Evolutionary conservation across 1,140 invertebrate genomes (phyloP).

Genomic region (Drosophila carrolli): DNA sequence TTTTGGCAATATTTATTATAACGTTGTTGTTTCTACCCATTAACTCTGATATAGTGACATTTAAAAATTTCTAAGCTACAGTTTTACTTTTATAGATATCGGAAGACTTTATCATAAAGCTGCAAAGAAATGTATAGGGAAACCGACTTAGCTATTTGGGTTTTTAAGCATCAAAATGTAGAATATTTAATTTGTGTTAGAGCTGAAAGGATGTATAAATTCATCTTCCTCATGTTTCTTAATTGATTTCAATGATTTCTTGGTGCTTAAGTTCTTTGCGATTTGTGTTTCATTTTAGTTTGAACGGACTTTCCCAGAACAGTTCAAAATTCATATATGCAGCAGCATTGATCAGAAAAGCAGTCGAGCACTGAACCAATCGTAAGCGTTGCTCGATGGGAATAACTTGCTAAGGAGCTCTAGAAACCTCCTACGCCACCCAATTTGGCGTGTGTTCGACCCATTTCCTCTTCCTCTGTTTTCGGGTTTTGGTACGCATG

Average conservation of each 20-base stretch:
- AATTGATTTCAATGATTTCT: neutral
- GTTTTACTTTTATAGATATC: no score
- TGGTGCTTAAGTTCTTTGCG: neutral
- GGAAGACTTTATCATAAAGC: no score
- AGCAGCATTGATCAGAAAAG: conserved; percentile 19
- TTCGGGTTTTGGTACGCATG: conserved; percentile 54
- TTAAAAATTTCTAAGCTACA: no score
- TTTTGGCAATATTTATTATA: no score
- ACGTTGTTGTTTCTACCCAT: no score
- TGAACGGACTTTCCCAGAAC: neutral
- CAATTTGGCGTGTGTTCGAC: neutral
- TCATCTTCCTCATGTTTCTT: no score
- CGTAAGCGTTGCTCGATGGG: conserved; percentile 13
- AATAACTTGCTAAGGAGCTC: conserved; percentile 35
- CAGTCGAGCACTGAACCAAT: neutral
- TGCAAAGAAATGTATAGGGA: no score
- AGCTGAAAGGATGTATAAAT: no score
- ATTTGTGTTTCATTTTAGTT: conserved; percentile 5
- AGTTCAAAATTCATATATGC: conserved; percentile 37
- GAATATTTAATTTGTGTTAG: no score
- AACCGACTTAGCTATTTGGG: no score
- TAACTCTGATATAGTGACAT: no score
- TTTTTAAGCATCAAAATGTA: no score
- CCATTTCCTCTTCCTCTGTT: conserved; percentile 27
- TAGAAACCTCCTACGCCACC: conserved; percentile 5